phyloP scores from a whole-genome alignment of 2,797 vertebrate species.

The Staurois parvus region DNA sequence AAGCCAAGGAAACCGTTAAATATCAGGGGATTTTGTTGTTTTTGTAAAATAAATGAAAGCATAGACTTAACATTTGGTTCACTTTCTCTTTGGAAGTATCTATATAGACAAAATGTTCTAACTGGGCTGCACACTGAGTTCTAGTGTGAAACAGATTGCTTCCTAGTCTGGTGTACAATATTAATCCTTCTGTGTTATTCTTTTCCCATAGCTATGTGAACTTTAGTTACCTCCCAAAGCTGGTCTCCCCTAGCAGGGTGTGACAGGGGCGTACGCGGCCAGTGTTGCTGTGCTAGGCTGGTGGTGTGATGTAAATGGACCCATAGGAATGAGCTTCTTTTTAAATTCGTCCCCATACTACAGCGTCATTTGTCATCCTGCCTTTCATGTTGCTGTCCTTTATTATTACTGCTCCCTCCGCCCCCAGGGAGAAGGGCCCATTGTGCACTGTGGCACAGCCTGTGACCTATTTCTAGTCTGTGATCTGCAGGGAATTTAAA shows the following conservation, averaged over 20 bases:
- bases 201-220: constrained; percentile 67
- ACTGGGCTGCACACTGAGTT: not conserved
- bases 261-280: constrained; percentile 71
- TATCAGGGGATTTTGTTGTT: too few relatives aligned
- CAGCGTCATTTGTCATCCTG: constrained; percentile 31
- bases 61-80: too few relatives aligned
- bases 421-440: constrained; percentile 8
- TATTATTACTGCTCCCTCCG: constrained; percentile 24
- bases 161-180: constrained; percentile 21
- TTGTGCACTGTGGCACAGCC: constrained; percentile 70
- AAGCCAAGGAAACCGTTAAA: too few relatives aligned
- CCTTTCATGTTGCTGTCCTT: constrained; percentile 57
- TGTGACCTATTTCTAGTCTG: constrained; percentile 78
- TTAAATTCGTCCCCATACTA: constrained; percentile 41
- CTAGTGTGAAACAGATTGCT: not conserved
- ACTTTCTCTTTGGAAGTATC: too few relatives aligned
- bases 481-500: constrained; percentile 37
- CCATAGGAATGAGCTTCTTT: constrained; percentile 77
- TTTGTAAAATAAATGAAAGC: too few relatives aligned
- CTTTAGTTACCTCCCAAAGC: constrained; percentile 73
- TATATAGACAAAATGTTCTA: too few relatives aligned
- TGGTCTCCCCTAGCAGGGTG: constrained; percentile 62
- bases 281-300: constrained; percentile 76
- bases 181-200: not conserved
- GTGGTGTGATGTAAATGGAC: constrained; percentile 77